These are phyloP conservation scores for Cairina moschata DNA, from an alignment of 2,113 vertebrate species.

Conservation along the genomic window DNA sequence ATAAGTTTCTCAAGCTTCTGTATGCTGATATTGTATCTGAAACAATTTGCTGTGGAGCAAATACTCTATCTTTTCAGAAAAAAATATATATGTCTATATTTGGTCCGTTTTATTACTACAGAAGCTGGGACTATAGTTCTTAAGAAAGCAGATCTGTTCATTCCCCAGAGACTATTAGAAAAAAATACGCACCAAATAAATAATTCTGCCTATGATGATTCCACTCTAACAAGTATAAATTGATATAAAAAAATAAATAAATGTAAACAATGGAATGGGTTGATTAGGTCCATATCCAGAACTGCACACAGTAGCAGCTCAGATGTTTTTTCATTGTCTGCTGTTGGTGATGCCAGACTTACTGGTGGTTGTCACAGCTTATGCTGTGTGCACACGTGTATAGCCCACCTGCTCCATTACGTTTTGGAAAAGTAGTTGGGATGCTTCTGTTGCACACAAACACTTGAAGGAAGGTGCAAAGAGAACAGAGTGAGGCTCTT, in stretches of 20 bases:
- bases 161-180: not conserved
- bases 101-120: not conserved
- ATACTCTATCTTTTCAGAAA: not conserved
- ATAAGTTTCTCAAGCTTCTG: not conserved
- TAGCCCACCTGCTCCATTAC: not conserved
- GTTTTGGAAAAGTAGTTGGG: not conserved
- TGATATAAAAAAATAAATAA: not conserved
- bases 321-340: not conserved
- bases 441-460: not conserved
- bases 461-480: not conserved
- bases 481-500: not conserved
- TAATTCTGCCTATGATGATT: not conserved
- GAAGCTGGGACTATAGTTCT: not conserved
- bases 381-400: rapidly evolving
- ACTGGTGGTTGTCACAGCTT: not conserved
- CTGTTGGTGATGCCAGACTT: not conserved
- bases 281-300: not conserved
- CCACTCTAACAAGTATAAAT: not conserved
- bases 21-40: not conserved
- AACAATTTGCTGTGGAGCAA: not conserved
- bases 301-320: not conserved
- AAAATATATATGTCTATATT: not conserved
- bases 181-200: not conserved
- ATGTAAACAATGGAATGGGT: not conserved
- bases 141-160: not conserved